phyloP scores from a whole-genome alignment of 2,113 vertebrate species.

The Lepus americanus region DNA sequence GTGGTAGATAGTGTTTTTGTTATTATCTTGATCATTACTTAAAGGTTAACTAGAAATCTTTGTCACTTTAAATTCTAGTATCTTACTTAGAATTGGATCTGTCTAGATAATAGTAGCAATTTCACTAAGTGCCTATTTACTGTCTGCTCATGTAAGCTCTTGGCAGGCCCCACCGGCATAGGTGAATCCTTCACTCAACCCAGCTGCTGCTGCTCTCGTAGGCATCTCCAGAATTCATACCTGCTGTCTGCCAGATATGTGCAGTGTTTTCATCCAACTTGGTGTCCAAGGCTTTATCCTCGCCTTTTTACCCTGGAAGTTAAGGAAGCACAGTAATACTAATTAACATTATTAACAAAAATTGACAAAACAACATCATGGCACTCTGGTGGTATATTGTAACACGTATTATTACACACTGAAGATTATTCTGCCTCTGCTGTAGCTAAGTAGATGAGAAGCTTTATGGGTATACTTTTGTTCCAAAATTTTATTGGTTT shows the following conservation, averaged over 20 bases:
- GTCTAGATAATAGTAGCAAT: slow-evolving; percentile 63
- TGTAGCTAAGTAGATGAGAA: neutral
- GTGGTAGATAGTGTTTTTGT: slow-evolving; percentile 38
- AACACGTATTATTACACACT: neutral
- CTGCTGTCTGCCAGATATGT: neutral
- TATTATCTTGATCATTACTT: slow-evolving; percentile 64
- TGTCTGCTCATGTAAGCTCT: neutral
- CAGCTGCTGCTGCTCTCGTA: neutral
- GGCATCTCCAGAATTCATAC: neutral
- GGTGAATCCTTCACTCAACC: neutral
- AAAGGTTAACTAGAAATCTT: slow-evolving; percentile 56
- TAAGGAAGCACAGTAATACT: neutral
- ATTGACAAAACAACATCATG: neutral
- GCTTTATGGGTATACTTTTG: neutral
- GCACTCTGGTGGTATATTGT: neutral
- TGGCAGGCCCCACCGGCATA: neutral
- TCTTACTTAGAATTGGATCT: slow-evolving; percentile 37
- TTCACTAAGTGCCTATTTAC: slow-evolving; percentile 57
- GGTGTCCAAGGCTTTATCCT: neutral
- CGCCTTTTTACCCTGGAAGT: neutral
- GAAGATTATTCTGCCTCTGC: neutral
- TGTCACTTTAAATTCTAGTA: slow-evolving; percentile 66
- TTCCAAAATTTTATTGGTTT: slow-evolving; percentile 2
- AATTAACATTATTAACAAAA: slow-evolving; percentile 13
- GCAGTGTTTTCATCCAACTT: neutral